These are phyloP conservation scores for Pocillopora verrucosa DNA, from an alignment of 64 coral and sea anemone species.

Conservation along the genomic window DNA sequence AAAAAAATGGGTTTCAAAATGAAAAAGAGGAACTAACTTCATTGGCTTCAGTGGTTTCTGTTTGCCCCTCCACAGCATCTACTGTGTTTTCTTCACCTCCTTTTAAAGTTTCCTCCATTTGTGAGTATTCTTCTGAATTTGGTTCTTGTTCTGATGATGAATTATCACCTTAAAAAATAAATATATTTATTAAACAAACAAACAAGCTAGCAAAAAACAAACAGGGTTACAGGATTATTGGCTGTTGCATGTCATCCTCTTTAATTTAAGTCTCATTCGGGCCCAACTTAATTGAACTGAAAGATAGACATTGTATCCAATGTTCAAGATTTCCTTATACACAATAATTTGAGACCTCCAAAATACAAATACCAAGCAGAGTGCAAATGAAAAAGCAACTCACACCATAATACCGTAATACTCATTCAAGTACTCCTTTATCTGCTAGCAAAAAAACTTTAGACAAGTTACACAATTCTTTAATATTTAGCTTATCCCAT, in stretches of 20 bases:
- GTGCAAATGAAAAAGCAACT: too few species aligned
- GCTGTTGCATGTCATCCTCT: too few species aligned
- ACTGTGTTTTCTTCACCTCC: constrained; percentile 9
- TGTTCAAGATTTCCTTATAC: too few species aligned
- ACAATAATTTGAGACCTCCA: too few species aligned
- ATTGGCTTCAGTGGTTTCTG: constrained; percentile 21
- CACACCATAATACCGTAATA: too few species aligned
- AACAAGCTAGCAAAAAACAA: neutral
- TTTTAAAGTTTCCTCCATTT: constrained; percentile 26
- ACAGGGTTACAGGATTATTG: neutral
- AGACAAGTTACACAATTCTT: too few species aligned
- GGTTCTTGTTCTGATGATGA: constrained; percentile 29
- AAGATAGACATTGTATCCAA: too few species aligned
- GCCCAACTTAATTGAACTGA: neutral
- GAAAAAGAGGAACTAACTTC: neutral
- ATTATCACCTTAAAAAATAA: neutral
- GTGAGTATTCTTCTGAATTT: neutral
- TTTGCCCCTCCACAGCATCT: constrained; percentile 27
- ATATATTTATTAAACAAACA: neutral
- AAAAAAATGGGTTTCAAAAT: neutral
- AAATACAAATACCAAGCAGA: too few species aligned
- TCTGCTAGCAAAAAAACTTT: too few species aligned
- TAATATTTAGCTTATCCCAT: neutral
- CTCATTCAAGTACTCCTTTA: too few species aligned
- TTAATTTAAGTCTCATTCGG: too few species aligned